A percentile compares a stretch with the other conserved stretches of the same genome.
Evolutionary conservation across 37 sponge, comb jelly and placozoan genomes (phyloP).

Genomic region (Ephydatia muelleri): DNA sequence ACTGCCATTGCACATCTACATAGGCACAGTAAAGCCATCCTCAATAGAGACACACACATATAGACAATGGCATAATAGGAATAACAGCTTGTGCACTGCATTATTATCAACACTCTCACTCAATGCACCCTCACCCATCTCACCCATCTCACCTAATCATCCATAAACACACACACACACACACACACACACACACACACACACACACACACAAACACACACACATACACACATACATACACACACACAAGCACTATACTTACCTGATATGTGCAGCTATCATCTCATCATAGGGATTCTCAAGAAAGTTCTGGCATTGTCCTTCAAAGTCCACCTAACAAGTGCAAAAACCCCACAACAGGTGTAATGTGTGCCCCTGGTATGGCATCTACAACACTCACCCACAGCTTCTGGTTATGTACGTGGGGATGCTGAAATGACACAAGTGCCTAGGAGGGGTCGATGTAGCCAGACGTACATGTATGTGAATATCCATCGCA

Average conservation of each 20-base stretch:
- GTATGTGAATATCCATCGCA: no score
- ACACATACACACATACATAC: slow-evolving; percentile 34
- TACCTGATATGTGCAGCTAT: slow-evolving; percentile 82
- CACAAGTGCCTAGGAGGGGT: slow-evolving; percentile 23
- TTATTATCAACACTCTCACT: no score
- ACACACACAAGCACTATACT: slow-evolving; percentile 3
- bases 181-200: slow-evolving; percentile 18
- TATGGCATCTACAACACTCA: not conserved
- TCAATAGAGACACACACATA: not conserved
- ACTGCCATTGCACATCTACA: slow-evolving; percentile 44
- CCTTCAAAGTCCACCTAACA: slow-evolving; percentile 47
- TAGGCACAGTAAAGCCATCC: not conserved
- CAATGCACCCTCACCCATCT: no score
- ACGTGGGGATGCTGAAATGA: slow-evolving; percentile 67
- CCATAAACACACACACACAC: no score
- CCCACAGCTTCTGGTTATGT: slow-evolving; percentile 43
- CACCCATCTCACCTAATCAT: no score
- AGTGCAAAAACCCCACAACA: slow-evolving; percentile 34
- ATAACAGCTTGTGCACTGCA: no score
- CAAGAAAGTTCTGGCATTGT: slow-evolving; percentile 55
- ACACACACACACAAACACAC: slow-evolving; percentile 11
- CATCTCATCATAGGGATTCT: slow-evolving; percentile 75
- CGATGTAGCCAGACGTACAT: not conserved
- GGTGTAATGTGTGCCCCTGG: slow-evolving; percentile 14
- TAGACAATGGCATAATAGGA: no score